Conservation (phyloP, 2,888 invertebrate genomes). For the Pocota personata region DNA sequence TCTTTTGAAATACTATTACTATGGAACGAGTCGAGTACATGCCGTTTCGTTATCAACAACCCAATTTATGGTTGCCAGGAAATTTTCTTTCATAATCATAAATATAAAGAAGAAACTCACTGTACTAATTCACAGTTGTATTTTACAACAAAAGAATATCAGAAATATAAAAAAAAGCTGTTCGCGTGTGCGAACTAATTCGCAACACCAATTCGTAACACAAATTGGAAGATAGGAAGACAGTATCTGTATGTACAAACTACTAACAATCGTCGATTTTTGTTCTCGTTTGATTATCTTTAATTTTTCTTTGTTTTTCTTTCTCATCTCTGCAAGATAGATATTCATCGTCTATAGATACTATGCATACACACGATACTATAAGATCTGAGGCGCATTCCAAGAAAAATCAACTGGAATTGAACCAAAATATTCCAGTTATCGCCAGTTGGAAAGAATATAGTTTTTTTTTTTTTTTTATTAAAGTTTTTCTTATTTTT, state of each 20-base stretch:
- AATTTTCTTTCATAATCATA: neutral
- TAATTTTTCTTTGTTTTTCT: conserved; percentile 28
- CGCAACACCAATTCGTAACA: conserved; percentile 10
- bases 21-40: neutral
- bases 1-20: neutral
- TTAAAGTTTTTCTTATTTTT: conserved; percentile 6
- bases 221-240: conserved; percentile 9
- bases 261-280: conserved; percentile 18
- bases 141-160: neutral
- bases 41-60: conserved; percentile 22
- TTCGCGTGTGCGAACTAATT: conserved; percentile 32
- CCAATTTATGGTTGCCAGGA: neutral
- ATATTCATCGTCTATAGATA: neutral
- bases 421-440: conserved; percentile 66
- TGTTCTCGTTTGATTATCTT: conserved; percentile 42
- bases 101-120: neutral
- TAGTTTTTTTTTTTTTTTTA: neutral
- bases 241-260: neutral
- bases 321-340: neutral
- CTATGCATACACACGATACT: neutral
- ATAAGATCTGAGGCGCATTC: neutral
- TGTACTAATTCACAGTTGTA: neutral
- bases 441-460: conserved; percentile 44
- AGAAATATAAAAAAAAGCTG: neutral
- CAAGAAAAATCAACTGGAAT: conserved; percentile 57